Evolutionary conservation across 2,113 vertebrate genomes (phyloP).

Genomic region (Lasiurus cinereus): DNA sequence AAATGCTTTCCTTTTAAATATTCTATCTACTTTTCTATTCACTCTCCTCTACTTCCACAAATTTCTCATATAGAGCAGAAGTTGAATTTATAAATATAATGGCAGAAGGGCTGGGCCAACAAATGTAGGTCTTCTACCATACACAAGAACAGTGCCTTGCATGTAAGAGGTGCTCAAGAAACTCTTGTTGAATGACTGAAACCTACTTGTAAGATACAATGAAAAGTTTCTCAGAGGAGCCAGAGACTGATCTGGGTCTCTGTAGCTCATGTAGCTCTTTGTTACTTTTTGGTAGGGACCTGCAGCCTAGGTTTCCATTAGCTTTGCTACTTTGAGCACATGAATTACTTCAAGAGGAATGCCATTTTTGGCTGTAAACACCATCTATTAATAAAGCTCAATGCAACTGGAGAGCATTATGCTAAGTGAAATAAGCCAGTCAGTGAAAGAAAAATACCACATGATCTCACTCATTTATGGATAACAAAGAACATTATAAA

Average conservation of each 20-base stretch:
- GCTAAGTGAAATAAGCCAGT: no score
- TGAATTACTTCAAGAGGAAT: neutral
- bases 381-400: neutral
- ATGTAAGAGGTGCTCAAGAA: neutral
- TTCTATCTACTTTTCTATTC: neutral
- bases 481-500: no score
- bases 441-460: no score
- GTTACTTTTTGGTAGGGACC: neutral
- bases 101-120: neutral
- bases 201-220: neutral
- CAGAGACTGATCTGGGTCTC: neutral
- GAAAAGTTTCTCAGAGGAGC: neutral
- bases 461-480: no score
- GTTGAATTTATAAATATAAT: neutral
- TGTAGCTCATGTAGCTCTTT: neutral
- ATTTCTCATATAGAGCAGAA: neutral
- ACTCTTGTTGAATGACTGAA: neutral
- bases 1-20: slow-evolving; percentile 29
- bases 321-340: neutral
- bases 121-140: neutral
- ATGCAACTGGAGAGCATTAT: neutral
- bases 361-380: neutral
- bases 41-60: neutral
- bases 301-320: neutral
- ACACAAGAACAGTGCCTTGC: neutral